Conservation (phyloP, 2,113 vertebrate genomes). For the Girardinichthys multiradiatus region DNA sequence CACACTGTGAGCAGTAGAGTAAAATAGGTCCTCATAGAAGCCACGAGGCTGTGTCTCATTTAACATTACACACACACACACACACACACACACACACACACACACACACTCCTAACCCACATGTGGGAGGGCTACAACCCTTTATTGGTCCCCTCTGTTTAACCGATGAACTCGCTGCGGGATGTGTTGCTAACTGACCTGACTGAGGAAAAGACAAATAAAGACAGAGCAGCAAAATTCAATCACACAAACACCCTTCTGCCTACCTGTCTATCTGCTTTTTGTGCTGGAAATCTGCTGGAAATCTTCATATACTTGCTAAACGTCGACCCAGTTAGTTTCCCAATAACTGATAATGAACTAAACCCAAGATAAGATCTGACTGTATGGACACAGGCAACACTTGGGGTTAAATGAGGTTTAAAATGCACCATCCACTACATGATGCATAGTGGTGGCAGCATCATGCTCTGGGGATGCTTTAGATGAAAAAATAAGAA, state of each 20-base stretch:
- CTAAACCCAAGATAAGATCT: no score
- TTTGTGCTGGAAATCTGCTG: neutral
- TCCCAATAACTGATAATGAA: no score
- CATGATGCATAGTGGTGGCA: no score
- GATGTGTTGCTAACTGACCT: constrained; percentile 10
- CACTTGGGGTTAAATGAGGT: no score
- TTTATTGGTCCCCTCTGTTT: constrained; percentile 33
- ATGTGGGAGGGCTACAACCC: constrained; percentile 47
- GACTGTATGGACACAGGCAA: no score
- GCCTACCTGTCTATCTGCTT: neutral
- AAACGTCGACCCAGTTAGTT: no score
- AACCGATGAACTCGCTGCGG: constrained; percentile 18
- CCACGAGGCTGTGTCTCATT: constrained; percentile 50
- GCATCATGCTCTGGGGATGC: no score
- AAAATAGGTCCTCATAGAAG: constrained; percentile 49
- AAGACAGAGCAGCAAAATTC: constrained; percentile 5
- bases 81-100: constrained; percentile 1
- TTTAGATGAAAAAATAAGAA: no score
- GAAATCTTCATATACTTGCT: constrained; percentile 1
- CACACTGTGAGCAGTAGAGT: constrained; percentile 22
- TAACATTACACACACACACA: constrained; percentile 41
- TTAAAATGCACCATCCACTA: no score
- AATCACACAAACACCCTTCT: neutral
- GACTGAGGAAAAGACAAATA: neutral
- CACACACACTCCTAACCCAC: constrained; percentile 15